phyloP scores from a whole-genome alignment of 1,140 invertebrate species.

The Cydia pomonella region DNA sequence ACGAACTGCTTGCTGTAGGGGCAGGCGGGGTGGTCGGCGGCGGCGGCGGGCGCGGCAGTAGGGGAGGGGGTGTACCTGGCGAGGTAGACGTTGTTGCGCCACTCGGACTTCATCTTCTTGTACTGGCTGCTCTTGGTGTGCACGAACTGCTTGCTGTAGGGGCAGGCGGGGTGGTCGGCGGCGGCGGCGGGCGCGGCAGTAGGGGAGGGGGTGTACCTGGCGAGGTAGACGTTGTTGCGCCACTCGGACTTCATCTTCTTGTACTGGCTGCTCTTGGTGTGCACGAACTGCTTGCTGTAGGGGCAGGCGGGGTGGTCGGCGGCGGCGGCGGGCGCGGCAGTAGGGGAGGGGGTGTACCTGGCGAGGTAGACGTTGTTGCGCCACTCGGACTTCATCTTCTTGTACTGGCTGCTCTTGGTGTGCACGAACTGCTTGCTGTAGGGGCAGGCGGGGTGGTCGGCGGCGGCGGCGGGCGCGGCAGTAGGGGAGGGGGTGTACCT shows the following conservation, averaged over 20 bases:
- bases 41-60: conserved; percentile 40
- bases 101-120: conserved; percentile 99
- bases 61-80: too few species aligned
- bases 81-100: conserved; percentile 99
- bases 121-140: conserved; percentile 99
- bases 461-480: too few species aligned
- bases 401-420: too few species aligned
- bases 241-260: conserved; percentile 99
- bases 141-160: conserved; percentile 98
- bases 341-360: too few species aligned
- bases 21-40: conserved; percentile 87
- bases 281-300: conserved; percentile 98
- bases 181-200: conserved; percentile 44
- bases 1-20: conserved; percentile 99
- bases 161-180: conserved; percentile 89
- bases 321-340: conserved; percentile 46
- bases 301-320: conserved; percentile 90
- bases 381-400: too few species aligned
- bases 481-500: too few species aligned
- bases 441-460: too few species aligned
- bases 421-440: too few species aligned
- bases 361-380: too few species aligned
- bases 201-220: too few species aligned
- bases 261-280: conserved; percentile 99
- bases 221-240: conserved; percentile 98